phyloP scores from a whole-genome alignment of 2,888 invertebrate species.

The Chrysolina oricalcia region DNA sequence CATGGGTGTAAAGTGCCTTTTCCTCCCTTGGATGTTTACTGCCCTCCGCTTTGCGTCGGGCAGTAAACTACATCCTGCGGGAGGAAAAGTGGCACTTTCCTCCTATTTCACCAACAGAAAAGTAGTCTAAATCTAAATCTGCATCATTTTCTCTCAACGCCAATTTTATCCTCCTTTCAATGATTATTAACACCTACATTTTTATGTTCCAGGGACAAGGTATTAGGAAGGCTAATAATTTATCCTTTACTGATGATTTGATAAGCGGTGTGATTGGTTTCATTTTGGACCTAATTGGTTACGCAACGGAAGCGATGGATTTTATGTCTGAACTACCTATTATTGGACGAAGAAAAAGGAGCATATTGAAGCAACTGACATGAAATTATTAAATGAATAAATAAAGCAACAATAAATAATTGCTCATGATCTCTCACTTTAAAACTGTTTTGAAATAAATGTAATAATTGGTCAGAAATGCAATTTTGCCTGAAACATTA shows the following conservation, averaged over 20 bases:
- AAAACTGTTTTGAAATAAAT: too few species aligned
- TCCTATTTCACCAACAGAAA: too few species aligned
- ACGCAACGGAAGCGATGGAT: constrained; percentile 57
- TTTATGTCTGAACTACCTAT: constrained; percentile 41
- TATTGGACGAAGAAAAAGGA: constrained; percentile 37
- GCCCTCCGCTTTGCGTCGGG: too few species aligned
- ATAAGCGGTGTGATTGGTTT: constrained; percentile 60
- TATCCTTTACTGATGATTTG: constrained; percentile 60
- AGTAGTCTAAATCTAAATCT: too few species aligned
- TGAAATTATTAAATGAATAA: not conserved
- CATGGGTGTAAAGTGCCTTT: too few species aligned
- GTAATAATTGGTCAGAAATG: too few species aligned
- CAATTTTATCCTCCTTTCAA: too few species aligned
- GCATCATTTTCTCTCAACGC: too few species aligned
- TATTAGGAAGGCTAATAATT: constrained; percentile 49
- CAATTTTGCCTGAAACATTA: too few species aligned
- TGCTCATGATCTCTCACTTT: not conserved
- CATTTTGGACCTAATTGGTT: constrained; percentile 62
- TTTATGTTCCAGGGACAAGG: not conserved
- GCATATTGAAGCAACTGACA: constrained; percentile 7
- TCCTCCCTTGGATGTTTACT: too few species aligned
- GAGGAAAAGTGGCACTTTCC: too few species aligned
- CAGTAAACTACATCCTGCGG: too few species aligned
- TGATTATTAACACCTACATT: not conserved
- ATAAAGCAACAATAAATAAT: not conserved